These are phyloP conservation scores for Microvelia longipes DNA, from an alignment of 1,140 invertebrate genomes.

Conservation along the genomic window DNA sequence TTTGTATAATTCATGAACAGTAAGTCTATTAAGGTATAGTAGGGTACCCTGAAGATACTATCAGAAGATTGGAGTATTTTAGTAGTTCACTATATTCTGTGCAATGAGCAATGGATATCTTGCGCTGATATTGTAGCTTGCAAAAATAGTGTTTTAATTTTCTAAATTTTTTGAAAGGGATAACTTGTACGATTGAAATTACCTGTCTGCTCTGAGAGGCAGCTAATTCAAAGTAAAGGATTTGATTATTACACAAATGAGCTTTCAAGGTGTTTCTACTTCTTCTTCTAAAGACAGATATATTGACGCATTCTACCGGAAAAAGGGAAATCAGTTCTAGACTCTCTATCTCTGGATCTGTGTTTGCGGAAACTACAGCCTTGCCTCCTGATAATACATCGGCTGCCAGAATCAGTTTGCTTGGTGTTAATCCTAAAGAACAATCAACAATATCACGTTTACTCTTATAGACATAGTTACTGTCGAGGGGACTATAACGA, in stretches of 20 bases:
- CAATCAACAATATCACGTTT: neutral
- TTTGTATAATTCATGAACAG: no score
- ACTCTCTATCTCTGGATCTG: slow-evolving; percentile 38
- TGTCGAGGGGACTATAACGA: no score
- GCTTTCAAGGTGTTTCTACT: slow-evolving; percentile 38
- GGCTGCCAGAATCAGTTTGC: slow-evolving; percentile 38
- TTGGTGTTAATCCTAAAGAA: slow-evolving; percentile 34
- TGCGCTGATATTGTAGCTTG: no score
- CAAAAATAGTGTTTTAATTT: no score
- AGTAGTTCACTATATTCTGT: no score
- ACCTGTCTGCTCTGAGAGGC: slow-evolving; percentile 31
- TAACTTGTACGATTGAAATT: slow-evolving; percentile 18
- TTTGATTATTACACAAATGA: slow-evolving; percentile 32
- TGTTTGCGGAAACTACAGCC: slow-evolving; percentile 13
- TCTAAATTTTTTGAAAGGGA: no score
- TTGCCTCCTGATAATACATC: slow-evolving; percentile 31
- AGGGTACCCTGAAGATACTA: no score
- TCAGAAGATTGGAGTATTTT: slow-evolving; percentile 2
- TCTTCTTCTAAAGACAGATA: slow-evolving; percentile 39
- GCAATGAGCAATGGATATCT: no score
- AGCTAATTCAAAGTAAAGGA: slow-evolving; percentile 36
- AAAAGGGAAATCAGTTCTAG: slow-evolving; percentile 41
- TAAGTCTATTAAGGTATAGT: no score
- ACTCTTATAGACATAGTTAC: neutral
- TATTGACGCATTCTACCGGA: slow-evolving; percentile 37